A percentile compares a stretch with the other conserved stretches of the same genome.
These are phyloP conservation scores for Nebria brevicollis DNA, from an alignment of 2,888 invertebrate genomes.

Conservation along the genomic window DNA sequence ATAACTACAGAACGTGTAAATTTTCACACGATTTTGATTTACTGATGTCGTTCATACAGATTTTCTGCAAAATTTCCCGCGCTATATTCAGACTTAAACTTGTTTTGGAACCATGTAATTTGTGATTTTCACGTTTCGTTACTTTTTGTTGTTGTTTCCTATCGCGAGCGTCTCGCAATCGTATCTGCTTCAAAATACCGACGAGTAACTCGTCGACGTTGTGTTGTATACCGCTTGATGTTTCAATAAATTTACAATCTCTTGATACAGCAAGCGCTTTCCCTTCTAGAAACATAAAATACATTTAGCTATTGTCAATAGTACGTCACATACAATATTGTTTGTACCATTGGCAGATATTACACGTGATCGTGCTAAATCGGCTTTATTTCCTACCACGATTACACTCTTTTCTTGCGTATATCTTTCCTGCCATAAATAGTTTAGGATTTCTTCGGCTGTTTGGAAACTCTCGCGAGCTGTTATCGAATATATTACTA, in stretches of 20 bases:
- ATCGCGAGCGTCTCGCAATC: constrained; percentile 78
- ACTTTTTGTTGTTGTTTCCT: constrained; percentile 69
- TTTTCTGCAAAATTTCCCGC: constrained; percentile 83
- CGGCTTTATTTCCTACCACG: constrained; percentile 93
- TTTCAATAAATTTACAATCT: constrained; percentile 95
- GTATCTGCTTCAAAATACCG: constrained; percentile 90
- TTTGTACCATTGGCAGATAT: constrained; percentile 83
- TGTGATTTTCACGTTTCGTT: constrained; percentile 60
- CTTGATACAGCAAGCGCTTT: constrained; percentile 88
- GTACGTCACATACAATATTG: background rate
- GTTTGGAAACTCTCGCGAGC: constrained; percentile 83
- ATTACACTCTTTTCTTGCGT: constrained; percentile 87
- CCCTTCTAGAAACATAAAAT: constrained; percentile 75
- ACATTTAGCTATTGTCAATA: background rate
- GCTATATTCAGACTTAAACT: constrained; percentile 84
- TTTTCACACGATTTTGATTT: constrained; percentile 90
- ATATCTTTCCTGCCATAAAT: constrained; percentile 84
- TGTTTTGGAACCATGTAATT: constrained; percentile 82
- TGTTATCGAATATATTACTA: constrained; percentile 91
- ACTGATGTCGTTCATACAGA: constrained; percentile 84
- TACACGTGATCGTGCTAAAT: constrained; percentile 86
- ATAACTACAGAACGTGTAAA: constrained; percentile 77
- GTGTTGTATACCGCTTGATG: constrained; percentile 95
- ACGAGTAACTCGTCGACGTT: constrained; percentile 96
- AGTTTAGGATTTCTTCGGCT: constrained; percentile 86